phyloP scores from a whole-genome alignment of 2,888 invertebrate species.

The Leptopilina drosophilae region DNA sequence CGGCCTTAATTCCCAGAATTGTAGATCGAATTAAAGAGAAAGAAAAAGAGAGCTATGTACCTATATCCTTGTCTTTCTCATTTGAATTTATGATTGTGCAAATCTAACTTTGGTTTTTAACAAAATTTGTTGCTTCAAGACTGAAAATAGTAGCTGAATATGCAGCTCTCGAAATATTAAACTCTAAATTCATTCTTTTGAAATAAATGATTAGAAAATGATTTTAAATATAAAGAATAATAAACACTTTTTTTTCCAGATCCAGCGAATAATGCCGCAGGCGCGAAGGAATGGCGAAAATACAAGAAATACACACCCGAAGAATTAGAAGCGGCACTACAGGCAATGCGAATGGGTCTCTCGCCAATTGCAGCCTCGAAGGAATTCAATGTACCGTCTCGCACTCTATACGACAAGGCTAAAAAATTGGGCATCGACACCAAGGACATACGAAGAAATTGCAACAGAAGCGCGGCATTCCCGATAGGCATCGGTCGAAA shows the following conservation, averaged over 20 bases:
- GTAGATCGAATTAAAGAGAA: too few species aligned
- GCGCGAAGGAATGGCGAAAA: constrained; percentile 87
- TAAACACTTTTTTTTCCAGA: neutral
- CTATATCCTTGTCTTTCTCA: too few species aligned
- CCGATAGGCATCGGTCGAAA: constrained; percentile 82
- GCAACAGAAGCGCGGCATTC: constrained; percentile 80
- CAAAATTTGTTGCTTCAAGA: too few species aligned
- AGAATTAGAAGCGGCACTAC: constrained; percentile 92
- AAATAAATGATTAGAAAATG: too few species aligned
- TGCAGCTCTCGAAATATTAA: too few species aligned
- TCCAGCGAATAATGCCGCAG: neutral
- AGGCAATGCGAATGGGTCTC: constrained; percentile 81
- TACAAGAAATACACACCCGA: constrained; percentile 94
- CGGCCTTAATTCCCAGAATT: too few species aligned
- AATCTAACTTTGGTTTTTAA: too few species aligned
- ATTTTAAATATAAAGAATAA: neutral
- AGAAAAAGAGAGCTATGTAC: too few species aligned
- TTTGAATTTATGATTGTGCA: too few species aligned
- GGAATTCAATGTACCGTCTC: constrained; percentile 91
- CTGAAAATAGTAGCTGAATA: too few species aligned
- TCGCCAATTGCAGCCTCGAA: constrained; percentile 92
- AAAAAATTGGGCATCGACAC: constrained; percentile 93
- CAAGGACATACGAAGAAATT: constrained; percentile 80
- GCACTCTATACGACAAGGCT: constrained; percentile 94
- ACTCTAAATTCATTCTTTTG: too few species aligned